These are phyloP conservation scores for Mechanitis messenoides DNA, from an alignment of 2,888 invertebrate genomes.

Conservation along the genomic window DNA sequence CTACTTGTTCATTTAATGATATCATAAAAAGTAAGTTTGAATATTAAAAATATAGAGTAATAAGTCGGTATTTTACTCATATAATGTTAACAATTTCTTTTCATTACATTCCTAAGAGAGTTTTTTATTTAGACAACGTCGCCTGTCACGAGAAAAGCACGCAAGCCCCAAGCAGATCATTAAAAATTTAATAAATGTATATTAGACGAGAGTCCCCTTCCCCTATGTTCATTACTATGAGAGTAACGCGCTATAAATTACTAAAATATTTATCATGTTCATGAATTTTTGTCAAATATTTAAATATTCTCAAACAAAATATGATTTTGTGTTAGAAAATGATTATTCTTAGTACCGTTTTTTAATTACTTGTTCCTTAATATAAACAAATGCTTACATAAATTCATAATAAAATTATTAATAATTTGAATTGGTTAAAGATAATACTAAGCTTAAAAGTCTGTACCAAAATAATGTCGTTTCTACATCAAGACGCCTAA, in stretches of 20 bases:
- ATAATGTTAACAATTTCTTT: not conserved
- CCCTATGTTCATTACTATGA: not conserved
- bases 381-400: no score
- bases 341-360: no score
- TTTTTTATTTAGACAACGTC: not conserved
- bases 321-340: no score
- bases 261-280: not conserved
- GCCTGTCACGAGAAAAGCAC: not conserved
- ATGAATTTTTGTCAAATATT: not conserved
- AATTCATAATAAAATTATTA: no score
- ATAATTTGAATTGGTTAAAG: no score
- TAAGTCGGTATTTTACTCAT: not conserved
- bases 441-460: not conserved
- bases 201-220: constrained; percentile 4
- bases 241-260: not conserved
- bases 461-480: not conserved
- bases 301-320: not conserved
- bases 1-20: not conserved
- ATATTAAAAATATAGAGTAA: not conserved
- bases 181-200: constrained; percentile 5
- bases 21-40: not conserved
- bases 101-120: constrained; percentile 5
- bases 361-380: no score
- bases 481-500: not conserved
- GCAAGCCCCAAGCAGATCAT: constrained; percentile 1